Base-by-base conservation (phyloP, 2,888 invertebrate genomes). In the Ctenicera cuprea region DNA sequence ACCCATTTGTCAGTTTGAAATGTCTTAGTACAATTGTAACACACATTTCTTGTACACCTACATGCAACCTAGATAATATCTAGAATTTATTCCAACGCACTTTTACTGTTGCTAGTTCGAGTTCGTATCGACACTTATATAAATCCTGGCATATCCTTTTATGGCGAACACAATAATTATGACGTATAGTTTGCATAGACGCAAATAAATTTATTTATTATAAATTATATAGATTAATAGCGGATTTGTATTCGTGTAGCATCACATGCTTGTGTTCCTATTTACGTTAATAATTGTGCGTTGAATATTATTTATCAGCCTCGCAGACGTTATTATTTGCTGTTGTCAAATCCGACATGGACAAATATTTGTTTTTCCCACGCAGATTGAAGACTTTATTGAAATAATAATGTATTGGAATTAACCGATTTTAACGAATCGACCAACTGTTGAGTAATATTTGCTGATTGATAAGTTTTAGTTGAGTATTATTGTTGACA, bases 361-460 rank as follows among this genome's bases (percentile, higher is more conserved):
- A 18, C 62, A 62, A 69, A 69, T 69, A 69, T 69, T 69, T 69
- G 20, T 30, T 52, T 52, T 69, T 69, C 62, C 41, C 69, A 63
- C 22, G 43, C 30, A 30, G 50, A 67, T 59, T 63, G 22, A 59
- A 38, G 59, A 30, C 26, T 38, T 30, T 65, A 30, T 52, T 38
- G 64, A 65, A 65, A 65, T 52, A 65, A 48, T 20, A 50, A 14
- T 14, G 9, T 38, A 41, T 14, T 14, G 14, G 41, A 14, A 41
- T 41, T 41, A 26, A 33, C 26, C 2, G 26, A 26, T 26, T 26
- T 26, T 26, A 3, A 26, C n/a, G n/a, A n/a, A n/a, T n/a, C n/a
- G n/a, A n/a, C n/a, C n/a, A 33, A 33, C 9, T 9, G 2, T 33
- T 33, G 8, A n/a, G n/a, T 33, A 33, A 9, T 33, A 8, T 9